Percentiles rank a stretch among this genome's conserved stretches.
These are phyloP conservation scores for Taenaris catops DNA, from an alignment of 2,888 invertebrate species.

Conservation along the genomic window DNA sequence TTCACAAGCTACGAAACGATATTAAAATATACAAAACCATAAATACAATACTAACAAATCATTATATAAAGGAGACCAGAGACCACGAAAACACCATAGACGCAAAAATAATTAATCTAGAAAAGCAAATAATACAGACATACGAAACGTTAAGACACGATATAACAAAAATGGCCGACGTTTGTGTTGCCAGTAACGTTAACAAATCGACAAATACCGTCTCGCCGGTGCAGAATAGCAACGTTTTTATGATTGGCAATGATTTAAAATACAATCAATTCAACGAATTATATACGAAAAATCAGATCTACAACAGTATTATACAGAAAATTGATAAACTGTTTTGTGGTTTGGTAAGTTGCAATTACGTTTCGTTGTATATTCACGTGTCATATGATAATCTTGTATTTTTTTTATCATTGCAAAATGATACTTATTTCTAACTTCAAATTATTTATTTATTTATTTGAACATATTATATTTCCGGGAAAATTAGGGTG, in stretches of 20 bases:
- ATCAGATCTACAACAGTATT: slow-evolving; percentile 63
- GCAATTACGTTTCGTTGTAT: too few relatives aligned
- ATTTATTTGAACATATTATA: too few relatives aligned
- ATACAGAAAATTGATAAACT: slow-evolving; percentile 67
- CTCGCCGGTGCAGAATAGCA: slow-evolving; percentile 52
- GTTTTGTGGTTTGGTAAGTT: slow-evolving; percentile 68
- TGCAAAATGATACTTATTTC: too few relatives aligned
- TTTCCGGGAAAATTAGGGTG: slow-evolving; percentile 82
- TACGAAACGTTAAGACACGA: slow-evolving; percentile 55
- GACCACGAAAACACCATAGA: slow-evolving; percentile 57
- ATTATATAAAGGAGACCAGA: slow-evolving; percentile 62
- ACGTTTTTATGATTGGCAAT: slow-evolving; percentile 55
- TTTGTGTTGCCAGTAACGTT: slow-evolving; percentile 41
- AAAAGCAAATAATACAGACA: slow-evolving; percentile 51
- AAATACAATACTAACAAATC: slow-evolving; percentile 67
- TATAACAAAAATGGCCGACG: slow-evolving; percentile 43
- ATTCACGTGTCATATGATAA: too few relatives aligned
- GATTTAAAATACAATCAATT: slow-evolving; percentile 48
- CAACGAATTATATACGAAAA: slow-evolving; percentile 49
- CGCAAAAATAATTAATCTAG: slow-evolving; percentile 52
- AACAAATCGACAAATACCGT: slow-evolving; percentile 30
- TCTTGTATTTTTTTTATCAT: too few relatives aligned
- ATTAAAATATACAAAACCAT: slow-evolving; percentile 70
- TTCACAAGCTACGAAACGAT: slow-evolving; percentile 63
- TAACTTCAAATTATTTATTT: too few relatives aligned